Conservation (phyloP, 2,888 invertebrate species). For the Holacanthella duospinosa region DNA sequence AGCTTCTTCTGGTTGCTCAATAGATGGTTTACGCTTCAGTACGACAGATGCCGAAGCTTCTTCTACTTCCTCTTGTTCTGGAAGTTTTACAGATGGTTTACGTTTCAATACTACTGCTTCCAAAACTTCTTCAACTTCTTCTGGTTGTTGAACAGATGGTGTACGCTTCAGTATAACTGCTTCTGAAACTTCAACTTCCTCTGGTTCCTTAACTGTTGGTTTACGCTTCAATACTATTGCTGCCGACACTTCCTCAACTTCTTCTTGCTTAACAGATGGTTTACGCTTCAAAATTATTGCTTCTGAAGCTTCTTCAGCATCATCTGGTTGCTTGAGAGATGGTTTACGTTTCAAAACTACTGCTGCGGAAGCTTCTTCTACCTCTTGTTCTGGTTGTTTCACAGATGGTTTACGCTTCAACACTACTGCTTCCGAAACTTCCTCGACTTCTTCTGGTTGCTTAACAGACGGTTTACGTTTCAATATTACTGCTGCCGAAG, state of each 20-base stretch:
- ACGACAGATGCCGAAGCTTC: conserved; percentile 6
- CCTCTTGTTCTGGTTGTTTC: too few species aligned
- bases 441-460: not conserved
- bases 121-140: conserved; percentile 42
- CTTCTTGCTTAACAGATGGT: conserved; percentile 11
- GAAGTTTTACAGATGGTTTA: conserved; percentile 41
- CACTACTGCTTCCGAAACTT: not conserved
- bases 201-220: conserved; percentile 24
- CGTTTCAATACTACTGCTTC: conserved; percentile 43
- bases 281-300: conserved; percentile 38
- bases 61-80: not conserved
- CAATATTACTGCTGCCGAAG: conserved; percentile 32
- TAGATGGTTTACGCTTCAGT: conserved; percentile 22
- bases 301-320: conserved; percentile 27
- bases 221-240: conserved; percentile 34
- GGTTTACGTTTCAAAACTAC: conserved; percentile 39
- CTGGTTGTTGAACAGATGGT: conserved; percentile 43
- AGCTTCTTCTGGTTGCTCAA: conserved; percentile 24
- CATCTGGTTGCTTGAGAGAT: conserved; percentile 30
- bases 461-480: conserved; percentile 39
- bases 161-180: conserved; percentile 37
- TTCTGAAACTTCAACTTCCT: conserved; percentile 27
- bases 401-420: not conserved
- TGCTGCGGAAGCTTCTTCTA: conserved; percentile 34
- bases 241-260: conserved; percentile 14